Base-by-base conservation (phyloP, 2,113 vertebrate species). In the Oenanthe oenanthe region DNA sequence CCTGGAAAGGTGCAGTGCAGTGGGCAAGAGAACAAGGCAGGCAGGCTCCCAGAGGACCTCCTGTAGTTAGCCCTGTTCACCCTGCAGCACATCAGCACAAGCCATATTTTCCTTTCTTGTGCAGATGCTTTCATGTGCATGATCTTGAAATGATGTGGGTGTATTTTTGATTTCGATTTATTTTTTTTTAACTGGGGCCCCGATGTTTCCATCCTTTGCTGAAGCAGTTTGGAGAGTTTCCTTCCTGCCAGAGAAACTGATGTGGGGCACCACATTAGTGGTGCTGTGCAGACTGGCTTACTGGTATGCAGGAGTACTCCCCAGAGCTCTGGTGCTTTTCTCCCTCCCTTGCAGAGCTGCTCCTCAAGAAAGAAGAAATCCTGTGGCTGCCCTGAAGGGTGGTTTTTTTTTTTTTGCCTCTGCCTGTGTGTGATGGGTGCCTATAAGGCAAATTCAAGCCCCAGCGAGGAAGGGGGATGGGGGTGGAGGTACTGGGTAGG, bases 341-440 rank as follows among this genome's bases (percentile, higher is more conserved):
- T 81, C 28, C 45, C 61, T 93, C 84, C 58, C 54, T 92, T 0
- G 0, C 54, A 87, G 62, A 88, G 62, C 71, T 80, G 62, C 47
- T 94, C 6, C 70, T 95, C 36, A 65, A 57, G 92, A 89, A 89
- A 60, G 34, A 84, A 94, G 60, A 71, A 96, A 67, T 50, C 34
- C 65, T 20, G 8, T 29, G 61, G 68, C 45, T 94, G 48, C 40
- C 78, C 72, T 66, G 50, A 61, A 22, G 56, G 53, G 7, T 25
- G 47, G n/a, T n/a, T n/a, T 0, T 2, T 8, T 84, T 62, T 94
- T 83, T 94, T 83, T 96, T 81, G 17, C 70, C n/a, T 93, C 61
- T 89, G 48, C 73, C 43, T 63, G 7, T n/a, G 28, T 76, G 38
- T 43, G 63, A 62, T 26, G n/a, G 36, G 40, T 10, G 26, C 89